Evolutionary conservation across 2,797 vertebrate genomes (phyloP), one percentile per base, ranked within the genome.

Genomic region (Ctenopoma kingsleyae): DNA sequence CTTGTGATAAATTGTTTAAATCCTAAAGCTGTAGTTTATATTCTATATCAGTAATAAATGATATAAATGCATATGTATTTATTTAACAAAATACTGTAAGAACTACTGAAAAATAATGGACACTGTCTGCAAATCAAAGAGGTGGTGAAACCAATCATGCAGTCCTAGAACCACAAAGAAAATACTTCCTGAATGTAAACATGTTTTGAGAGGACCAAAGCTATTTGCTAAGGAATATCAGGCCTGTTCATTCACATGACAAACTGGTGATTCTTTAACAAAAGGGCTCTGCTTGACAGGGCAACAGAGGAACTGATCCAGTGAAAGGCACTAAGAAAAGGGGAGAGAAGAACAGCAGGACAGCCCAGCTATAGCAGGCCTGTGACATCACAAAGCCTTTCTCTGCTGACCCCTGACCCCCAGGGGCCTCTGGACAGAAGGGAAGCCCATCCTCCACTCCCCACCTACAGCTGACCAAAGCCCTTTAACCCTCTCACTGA

Each of bases 371-470:
- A 65, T 70, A 59, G 83, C 85, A 74, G 76, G 69, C 67, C 78
- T 72, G 80, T 92, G 89, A 90, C 90, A 91, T 95, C 95, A 96
- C 94, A 96, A 97, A 96, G 95, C 90, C 90, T 89, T 74, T 92
- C 92, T 80, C 82, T 76, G 55, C 77, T 92, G 93, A 94, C 94
- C 94, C 82, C 91, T 92, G 95, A 96, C 91, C 94, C 90, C 81
- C 8, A 79, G 91, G 17, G 91, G 94, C 90, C 91, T 87, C 89
- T 87, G 92, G 93, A 94, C 94, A 94, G 76, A 91, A 91, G 92
- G 92, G 84, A 82, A 78, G 69, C 85, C 91, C 90, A 83, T 91
- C 90, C 92, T 91, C 89, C 87, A 85, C 82, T 82, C 72, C 51
- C 48, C 25, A 41, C 72, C 62, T 85, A 82, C 91, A 92, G 81